Evolutionary conservation across 2,113 vertebrate species (phyloP).

Genomic region (Muntiacus muntjak): DNA sequence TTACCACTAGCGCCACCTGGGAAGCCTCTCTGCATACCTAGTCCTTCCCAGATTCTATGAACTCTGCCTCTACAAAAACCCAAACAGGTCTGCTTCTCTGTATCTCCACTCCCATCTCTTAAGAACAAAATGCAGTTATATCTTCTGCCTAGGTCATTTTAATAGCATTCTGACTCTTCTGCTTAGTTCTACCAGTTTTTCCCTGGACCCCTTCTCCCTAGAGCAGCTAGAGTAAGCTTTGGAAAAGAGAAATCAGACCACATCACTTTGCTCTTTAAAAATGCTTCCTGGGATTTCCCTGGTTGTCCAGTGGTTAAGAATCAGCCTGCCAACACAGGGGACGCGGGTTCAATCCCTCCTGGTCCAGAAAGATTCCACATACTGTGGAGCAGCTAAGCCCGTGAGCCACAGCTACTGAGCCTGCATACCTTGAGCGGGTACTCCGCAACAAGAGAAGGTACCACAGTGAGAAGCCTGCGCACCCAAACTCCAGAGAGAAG

Average conservation of each 20-base stretch:
- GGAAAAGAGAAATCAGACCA: not conserved
- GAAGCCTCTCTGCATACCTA: not conserved
- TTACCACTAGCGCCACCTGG: not conserved
- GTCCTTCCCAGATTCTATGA: not conserved
- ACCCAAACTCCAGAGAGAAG: not conserved
- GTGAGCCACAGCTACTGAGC: not conserved
- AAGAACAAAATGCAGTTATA: not conserved
- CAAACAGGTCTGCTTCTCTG: not conserved
- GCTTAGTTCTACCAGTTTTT: not conserved
- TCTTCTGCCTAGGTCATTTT: not conserved
- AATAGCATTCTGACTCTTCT: not conserved
- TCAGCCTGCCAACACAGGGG: not conserved
- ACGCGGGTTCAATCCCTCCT: not conserved
- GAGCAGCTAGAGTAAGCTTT: not conserved
- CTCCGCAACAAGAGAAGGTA: not conserved
- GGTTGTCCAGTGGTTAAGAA: not conserved
- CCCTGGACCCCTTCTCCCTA: not conserved
- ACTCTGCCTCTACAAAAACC: not conserved
- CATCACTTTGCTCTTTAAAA: not conserved
- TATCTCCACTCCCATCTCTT: not conserved
- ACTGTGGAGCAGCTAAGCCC: not conserved
- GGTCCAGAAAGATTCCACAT: not conserved
- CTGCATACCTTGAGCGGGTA: not conserved
- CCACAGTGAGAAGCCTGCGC: not conserved
- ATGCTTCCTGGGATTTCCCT: not conserved